Base-by-base conservation (phyloP, 2,888 invertebrate species). In the Oxyteleia sp. region DNA sequence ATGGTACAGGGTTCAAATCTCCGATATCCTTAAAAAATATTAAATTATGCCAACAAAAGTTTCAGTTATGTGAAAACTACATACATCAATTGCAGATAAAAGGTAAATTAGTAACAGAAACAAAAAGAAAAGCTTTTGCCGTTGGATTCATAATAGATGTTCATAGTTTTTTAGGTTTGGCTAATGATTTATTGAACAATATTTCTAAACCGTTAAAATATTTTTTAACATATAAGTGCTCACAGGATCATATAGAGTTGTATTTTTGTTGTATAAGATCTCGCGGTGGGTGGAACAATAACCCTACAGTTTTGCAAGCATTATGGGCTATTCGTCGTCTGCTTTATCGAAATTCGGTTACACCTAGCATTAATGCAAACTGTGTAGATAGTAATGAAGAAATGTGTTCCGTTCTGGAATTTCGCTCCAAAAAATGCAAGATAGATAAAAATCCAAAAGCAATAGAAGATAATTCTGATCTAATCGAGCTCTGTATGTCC, bases 1-100 rank as follows among this genome's bases (percentile, higher is more conserved):
- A 66, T 63, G 84, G 83, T 8, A 84, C 69, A 51, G 87, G 84
- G n/a, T 88, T 61, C 55, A 86, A 88, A 61, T 66, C 86, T 16
- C 88, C 87, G 20, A 66, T 87, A 32, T 79, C 61, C n/a, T 43
- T 74, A 20, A 29, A 38, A 8, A 87, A 87, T 35, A 51, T 23
- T 61, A 35, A 85, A 38, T 38, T n/a, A n/a, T n/a, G 11, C 4
- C n/a, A 11, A n/a, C 38, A 38, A 38, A 38, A 38, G n/a, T 38
- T 38, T 38, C n/a, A 38, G 38, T 38, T 51, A 7, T 68, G 68
- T 38, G 11, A 16, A 3, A 47, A 57, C 11, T 69, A 69, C 11
- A 47, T 69, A n/a, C 3, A 20, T 0, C 8, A 45, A 7, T 57
- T 69, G 29, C 16, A 32, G 11, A 0, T 69, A 11, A 5, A 69